Evolutionary conservation across 2,113 vertebrate species (phyloP).

Genomic region (Brachypteracias leptosomus): DNA sequence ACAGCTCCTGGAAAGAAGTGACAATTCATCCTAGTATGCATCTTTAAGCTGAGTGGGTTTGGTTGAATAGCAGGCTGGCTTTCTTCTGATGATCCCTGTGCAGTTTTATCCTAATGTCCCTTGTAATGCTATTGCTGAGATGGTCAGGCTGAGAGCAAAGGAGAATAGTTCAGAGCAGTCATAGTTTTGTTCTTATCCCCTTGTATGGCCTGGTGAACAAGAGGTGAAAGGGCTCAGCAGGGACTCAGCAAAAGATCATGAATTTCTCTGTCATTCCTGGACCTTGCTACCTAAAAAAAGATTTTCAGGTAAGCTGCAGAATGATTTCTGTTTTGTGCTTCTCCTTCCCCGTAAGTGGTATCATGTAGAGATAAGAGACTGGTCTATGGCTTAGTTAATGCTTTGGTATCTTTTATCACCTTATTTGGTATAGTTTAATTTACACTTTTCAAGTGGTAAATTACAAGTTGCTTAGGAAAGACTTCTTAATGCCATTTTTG

Average conservation of each 20-base stretch:
- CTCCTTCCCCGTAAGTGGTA: background rate
- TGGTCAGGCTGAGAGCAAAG: background rate
- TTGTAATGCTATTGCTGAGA: background rate
- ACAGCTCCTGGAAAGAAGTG: background rate
- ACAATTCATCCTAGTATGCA: background rate
- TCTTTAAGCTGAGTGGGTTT: background rate
- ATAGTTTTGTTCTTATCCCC: background rate
- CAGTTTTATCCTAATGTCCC: background rate
- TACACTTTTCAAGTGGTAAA: background rate
- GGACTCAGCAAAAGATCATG: background rate
- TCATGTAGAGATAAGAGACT: background rate
- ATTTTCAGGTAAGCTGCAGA: background rate
- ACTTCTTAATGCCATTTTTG: background rate
- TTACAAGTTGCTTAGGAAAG: background rate
- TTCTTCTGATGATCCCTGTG: background rate
- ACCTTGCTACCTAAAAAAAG: background rate
- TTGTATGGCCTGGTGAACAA: background rate
- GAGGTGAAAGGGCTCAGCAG: background rate
- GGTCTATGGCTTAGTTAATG: background rate
- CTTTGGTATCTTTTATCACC: background rate
- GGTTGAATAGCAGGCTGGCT: background rate
- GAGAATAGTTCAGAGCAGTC: background rate
- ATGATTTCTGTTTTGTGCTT: background rate
- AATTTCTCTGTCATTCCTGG: background rate
- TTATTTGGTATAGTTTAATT: background rate